These are phyloP conservation scores for Regulus satrapa DNA, from an alignment of 2,113 vertebrate genomes.

Conservation along the genomic window DNA sequence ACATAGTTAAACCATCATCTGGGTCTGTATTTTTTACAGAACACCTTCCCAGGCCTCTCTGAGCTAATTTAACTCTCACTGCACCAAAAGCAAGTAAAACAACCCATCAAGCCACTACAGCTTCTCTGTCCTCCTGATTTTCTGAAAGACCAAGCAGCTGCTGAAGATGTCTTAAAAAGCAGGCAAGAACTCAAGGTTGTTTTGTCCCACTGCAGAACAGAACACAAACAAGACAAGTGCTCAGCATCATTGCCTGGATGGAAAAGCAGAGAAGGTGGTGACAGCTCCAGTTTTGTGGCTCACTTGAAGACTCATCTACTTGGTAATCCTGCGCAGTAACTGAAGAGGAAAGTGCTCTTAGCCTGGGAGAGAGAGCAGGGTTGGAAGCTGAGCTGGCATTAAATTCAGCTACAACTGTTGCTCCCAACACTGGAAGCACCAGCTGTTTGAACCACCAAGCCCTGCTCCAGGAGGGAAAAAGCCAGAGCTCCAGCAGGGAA, in stretches of 20 bases:
- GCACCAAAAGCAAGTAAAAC: neutral
- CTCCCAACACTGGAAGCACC: neutral
- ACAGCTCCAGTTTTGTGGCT: neutral
- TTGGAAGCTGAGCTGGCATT: neutral
- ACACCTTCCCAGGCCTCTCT: neutral
- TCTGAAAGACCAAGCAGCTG: neutral
- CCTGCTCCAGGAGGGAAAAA: neutral
- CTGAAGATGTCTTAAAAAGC: neutral
- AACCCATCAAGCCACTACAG: neutral
- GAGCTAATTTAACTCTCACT: neutral
- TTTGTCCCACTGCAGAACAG: neutral
- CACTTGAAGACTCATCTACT: neutral
- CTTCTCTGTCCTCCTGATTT: neutral
- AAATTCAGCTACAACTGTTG: neutral
- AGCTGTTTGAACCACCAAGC: neutral
- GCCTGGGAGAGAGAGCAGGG: neutral
- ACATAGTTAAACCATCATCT: neutral
- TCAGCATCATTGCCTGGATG: neutral
- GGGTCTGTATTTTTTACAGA: neutral
- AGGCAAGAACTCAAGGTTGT: neutral
- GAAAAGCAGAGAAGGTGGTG: neutral
- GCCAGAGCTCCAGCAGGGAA: neutral
- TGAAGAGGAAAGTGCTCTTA: neutral
- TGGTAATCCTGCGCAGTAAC: neutral
- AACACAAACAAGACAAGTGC: neutral